Conservation (phyloP, 2,888 invertebrate genomes). For the Epinotia demarniana region DNA sequence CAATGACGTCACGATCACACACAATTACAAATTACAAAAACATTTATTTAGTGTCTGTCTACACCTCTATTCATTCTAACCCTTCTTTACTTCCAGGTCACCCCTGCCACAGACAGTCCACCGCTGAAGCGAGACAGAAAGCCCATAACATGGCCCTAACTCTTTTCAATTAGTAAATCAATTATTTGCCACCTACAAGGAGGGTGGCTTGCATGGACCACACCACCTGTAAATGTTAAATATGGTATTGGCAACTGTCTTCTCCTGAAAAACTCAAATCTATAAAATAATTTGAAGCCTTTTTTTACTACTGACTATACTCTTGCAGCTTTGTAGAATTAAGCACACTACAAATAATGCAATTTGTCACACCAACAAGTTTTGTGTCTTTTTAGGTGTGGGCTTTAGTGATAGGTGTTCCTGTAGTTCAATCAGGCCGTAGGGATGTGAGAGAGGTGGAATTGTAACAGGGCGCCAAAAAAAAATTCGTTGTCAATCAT, state of each 20-base stretch:
- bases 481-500: neutral
- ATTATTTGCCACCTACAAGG: neutral
- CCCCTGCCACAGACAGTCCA: conserved; percentile 57
- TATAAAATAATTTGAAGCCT: neutral
- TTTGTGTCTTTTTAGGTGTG: too few relatives aligned
- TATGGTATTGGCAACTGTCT: too few relatives aligned
- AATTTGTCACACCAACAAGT: too few relatives aligned
- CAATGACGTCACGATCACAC: too few relatives aligned
- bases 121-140: conserved; percentile 70
- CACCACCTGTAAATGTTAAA: too few relatives aligned
- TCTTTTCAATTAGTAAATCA: neutral
- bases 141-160: conserved; percentile 73
- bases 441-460: neutral
- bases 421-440: neutral
- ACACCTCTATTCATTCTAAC: neutral
- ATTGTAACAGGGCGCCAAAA: neutral
- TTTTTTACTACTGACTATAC: neutral
- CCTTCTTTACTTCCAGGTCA: conserved; percentile 57
- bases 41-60: too few relatives aligned
- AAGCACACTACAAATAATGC: neutral
- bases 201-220: too few relatives aligned
- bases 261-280: too few relatives aligned
- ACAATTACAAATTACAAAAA: too few relatives aligned
- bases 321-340: neutral
- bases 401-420: neutral